Conservation (phyloP, 2,888 invertebrate genomes). For the Myopa tessellatipennis region DNA sequence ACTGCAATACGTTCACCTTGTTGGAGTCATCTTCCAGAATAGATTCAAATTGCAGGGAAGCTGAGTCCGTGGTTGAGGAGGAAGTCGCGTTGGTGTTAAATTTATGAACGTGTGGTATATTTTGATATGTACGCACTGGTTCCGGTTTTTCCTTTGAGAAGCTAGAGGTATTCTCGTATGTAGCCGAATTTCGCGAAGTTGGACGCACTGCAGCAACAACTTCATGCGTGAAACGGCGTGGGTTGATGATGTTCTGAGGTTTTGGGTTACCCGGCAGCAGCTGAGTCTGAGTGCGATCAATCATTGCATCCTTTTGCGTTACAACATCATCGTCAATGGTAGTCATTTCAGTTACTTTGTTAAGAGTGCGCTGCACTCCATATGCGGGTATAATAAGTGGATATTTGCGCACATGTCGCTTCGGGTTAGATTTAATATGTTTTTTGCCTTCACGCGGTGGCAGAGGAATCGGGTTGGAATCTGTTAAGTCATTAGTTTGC, state of each 20-base stretch:
- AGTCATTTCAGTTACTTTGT: constrained; percentile 70
- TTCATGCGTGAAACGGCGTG: constrained; percentile 50
- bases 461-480: constrained; percentile 77
- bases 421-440: constrained; percentile 72
- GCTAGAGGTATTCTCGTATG: constrained; percentile 55
- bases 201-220: constrained; percentile 59
- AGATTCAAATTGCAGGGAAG: constrained; percentile 67
- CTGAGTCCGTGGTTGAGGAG: constrained; percentile 61
- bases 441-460: constrained; percentile 77
- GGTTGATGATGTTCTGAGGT: constrained; percentile 6
- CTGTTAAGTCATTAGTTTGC: constrained; percentile 10
- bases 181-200: constrained; percentile 44
- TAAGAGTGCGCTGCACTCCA: constrained; percentile 73
- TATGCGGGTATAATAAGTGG: constrained; percentile 81
- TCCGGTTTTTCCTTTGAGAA: constrained; percentile 17
- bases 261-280: not conserved
- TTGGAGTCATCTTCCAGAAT: constrained; percentile 65
- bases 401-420: constrained; percentile 83
- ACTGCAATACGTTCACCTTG: constrained; percentile 60
- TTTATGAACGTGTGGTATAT: constrained; percentile 51
- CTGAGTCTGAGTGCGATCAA: not conserved
- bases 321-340: constrained; percentile 52
- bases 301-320: not conserved
- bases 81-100: constrained; percentile 47
- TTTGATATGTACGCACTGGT: constrained; percentile 59